Evolutionary conservation across 1,140 invertebrate species (phyloP).

Genomic region (Euglossa dilemma): DNA sequence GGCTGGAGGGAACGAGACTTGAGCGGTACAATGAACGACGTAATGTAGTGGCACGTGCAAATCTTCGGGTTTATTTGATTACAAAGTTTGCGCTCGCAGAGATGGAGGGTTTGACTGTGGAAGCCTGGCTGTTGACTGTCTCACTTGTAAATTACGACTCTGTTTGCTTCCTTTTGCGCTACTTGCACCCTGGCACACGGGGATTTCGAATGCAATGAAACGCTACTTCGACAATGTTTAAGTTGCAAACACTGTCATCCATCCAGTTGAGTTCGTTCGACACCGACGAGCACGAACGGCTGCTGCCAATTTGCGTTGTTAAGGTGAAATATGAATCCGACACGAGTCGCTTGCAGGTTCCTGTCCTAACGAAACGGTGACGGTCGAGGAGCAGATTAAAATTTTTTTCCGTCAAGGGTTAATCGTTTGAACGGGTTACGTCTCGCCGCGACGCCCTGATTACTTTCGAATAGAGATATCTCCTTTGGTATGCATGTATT

Average conservation of each 20-base stretch:
- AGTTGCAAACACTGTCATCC: slow-evolving; percentile 18
- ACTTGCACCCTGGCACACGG: not conserved
- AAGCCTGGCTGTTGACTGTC: slow-evolving; percentile 36
- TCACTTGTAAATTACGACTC: slow-evolving; percentile 44
- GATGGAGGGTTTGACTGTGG: slow-evolving; percentile 18
- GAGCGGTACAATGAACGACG: not conserved
- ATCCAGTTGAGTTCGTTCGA: slow-evolving; percentile 5
- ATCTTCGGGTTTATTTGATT: slow-evolving; percentile 46
- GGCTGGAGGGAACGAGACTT: too few species aligned
- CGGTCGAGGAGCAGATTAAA: not conserved
- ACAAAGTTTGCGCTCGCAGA: slow-evolving; percentile 20
- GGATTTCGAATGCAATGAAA: slow-evolving; percentile 19
- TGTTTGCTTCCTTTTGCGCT: slow-evolving; percentile 39
- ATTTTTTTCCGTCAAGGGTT: not conserved
- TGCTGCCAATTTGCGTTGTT: slow-evolving; percentile 6
- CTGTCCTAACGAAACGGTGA: too few species aligned
- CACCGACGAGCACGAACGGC: too few species aligned
- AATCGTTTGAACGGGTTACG: too few species aligned
- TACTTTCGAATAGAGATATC: too few species aligned
- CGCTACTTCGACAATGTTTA: slow-evolving; percentile 16
- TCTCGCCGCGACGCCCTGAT: too few species aligned
- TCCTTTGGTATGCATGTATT: too few species aligned
- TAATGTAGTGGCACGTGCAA: slow-evolving; percentile 30
- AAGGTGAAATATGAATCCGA: not conserved
- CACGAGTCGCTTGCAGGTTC: too few species aligned